These are phyloP conservation scores for Sturnira hondurensis DNA, from an alignment of 2,113 vertebrate genomes.

Conservation along the genomic window DNA sequence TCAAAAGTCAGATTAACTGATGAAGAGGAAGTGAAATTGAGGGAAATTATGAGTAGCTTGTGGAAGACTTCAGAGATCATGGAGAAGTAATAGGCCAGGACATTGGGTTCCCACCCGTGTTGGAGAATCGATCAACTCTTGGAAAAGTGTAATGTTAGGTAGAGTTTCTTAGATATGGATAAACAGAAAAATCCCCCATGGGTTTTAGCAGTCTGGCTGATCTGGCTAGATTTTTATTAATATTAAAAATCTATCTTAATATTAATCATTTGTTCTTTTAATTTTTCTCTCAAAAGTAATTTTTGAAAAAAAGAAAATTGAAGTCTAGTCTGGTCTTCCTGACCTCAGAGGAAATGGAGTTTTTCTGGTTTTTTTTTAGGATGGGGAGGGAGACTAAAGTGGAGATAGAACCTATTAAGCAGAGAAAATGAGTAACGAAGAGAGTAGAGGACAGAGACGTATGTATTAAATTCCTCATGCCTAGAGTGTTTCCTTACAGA, in stretches of 20 bases:
- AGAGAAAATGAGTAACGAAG: neutral
- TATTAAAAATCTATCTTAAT: neutral
- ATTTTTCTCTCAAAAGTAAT: neutral
- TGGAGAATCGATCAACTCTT: neutral
- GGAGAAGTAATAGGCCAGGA: neutral
- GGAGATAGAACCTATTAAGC: neutral
- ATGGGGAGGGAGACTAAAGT: neutral
- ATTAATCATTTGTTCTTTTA: neutral
- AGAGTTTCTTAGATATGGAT: neutral
- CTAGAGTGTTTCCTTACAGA: neutral
- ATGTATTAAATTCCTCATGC: neutral
- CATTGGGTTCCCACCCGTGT: too few relatives aligned
- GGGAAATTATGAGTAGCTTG: neutral
- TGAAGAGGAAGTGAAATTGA: neutral
- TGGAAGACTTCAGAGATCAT: neutral
- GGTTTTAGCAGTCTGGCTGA: neutral
- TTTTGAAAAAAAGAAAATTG: neutral
- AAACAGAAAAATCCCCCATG: neutral
- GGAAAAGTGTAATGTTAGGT: neutral
- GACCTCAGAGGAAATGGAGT: neutral
- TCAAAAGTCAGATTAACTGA: neutral
- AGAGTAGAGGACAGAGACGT: neutral
- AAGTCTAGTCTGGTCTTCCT: neutral
- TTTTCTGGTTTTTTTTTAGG: neutral
- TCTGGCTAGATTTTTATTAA: constrained; percentile 23